Percentiles rank a stretch among this genome's conserved stretches.
phyloP scores from a whole-genome alignment of 2,888 invertebrate species.

The Notocelia uddmanniana region DNA sequence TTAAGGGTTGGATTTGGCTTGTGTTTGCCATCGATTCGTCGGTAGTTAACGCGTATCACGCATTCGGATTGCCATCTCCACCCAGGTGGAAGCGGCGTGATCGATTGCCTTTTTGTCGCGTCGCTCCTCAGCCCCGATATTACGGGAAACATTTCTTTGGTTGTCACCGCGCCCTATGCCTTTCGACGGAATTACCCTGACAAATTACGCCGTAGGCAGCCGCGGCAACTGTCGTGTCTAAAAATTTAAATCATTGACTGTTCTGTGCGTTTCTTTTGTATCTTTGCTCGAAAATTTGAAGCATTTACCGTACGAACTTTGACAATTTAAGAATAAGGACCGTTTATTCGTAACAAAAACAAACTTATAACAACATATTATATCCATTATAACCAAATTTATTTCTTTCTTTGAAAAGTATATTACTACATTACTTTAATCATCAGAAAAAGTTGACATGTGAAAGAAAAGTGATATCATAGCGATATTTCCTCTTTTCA shows the following conservation, averaged over 20 bases:
- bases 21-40: constrained; percentile 54
- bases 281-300: background rate
- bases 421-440: background rate
- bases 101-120: constrained; percentile 80
- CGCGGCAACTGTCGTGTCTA: constrained; percentile 53
- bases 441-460: background rate
- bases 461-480: background rate
- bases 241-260: constrained; percentile 33
- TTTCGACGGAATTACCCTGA: constrained; percentile 67
- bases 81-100: constrained; percentile 75
- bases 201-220: constrained; percentile 63
- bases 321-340: too few relatives aligned
- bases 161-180: constrained; percentile 66
- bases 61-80: constrained; percentile 71
- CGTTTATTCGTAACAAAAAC: too few relatives aligned
- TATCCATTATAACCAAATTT: too few relatives aligned
- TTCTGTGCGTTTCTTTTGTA: constrained; percentile 3
- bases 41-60: constrained; percentile 79
- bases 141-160: constrained; percentile 71
- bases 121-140: constrained; percentile 62
- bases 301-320: background rate
- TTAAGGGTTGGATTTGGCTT: constrained; percentile 57
- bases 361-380: too few relatives aligned
- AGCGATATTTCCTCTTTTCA: background rate
- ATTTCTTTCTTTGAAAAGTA: too few relatives aligned